Percentiles rank a stretch among this genome's conserved stretches.
phyloP scores from a whole-genome alignment of 2,113 vertebrate genomes.

The Saguinus imperator region DNA sequence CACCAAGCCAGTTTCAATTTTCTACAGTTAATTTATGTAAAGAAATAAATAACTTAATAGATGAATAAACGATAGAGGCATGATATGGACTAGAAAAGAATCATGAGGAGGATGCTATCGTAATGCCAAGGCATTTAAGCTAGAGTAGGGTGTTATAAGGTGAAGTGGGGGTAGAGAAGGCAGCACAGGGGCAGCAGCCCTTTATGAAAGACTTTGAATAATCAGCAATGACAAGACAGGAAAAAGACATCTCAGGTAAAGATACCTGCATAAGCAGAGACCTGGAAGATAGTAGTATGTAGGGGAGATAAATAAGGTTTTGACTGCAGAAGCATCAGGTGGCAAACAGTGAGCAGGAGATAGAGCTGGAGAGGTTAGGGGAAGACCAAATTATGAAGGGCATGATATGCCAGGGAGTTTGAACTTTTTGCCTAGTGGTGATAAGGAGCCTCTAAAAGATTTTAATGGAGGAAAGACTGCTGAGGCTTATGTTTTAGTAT shows the following conservation, averaged over 20 bases:
- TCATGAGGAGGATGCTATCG: neutral
- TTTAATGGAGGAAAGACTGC: neutral
- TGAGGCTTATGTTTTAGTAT: neutral
- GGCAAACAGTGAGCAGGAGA: neutral
- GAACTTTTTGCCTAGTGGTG: neutral
- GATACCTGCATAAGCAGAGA: neutral
- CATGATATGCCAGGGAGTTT: neutral
- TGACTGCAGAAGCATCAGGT: neutral
- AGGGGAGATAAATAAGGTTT: neutral
- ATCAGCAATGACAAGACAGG: neutral
- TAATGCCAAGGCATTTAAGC: neutral
- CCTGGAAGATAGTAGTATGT: neutral
- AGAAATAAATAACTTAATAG: neutral
- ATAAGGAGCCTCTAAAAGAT: neutral
- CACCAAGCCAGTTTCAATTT: neutral
- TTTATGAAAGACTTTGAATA: neutral
- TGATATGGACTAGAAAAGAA: neutral
- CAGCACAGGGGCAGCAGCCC: neutral
- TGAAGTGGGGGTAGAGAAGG: neutral
- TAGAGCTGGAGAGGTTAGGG: neutral
- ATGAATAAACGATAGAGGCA: neutral
- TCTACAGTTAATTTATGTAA: neutral
- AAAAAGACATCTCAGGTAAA: neutral
- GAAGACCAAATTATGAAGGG: neutral
- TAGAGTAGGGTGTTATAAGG: neutral